phyloP scores from a whole-genome alignment of 2,113 vertebrate species.

The Clinocottus analis region DNA sequence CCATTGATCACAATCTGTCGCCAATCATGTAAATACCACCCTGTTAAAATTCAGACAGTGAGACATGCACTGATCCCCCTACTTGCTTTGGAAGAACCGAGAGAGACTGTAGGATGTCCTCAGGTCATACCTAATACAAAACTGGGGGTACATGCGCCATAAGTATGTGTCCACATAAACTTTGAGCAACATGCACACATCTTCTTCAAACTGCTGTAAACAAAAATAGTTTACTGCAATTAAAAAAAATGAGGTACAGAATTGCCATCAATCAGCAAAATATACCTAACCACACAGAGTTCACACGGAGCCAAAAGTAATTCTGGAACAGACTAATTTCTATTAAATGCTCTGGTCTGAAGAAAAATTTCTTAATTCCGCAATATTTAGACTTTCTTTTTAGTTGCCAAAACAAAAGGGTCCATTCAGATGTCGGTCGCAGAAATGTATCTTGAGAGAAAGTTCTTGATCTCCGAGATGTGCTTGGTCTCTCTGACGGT shows the following conservation, averaged over 20 bases:
- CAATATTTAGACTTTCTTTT: not conserved
- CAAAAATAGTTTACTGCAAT: not conserved
- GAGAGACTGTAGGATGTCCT: not conserved
- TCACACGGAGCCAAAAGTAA: not conserved
- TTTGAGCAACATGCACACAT: not conserved
- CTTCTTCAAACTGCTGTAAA: too few relatives aligned
- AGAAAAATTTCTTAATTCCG: not conserved
- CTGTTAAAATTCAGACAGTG: not conserved
- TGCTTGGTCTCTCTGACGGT: slow-evolving; percentile 95
- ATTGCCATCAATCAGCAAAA: not conserved
- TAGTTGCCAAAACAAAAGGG: not conserved
- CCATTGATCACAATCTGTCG: not conserved
- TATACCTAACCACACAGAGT: not conserved
- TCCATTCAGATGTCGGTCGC: slow-evolving; percentile 78
- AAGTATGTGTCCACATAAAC: not conserved
- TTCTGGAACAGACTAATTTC: not conserved
- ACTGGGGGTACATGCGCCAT: not conserved
- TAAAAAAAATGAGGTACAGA: not conserved
- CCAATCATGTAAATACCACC: not conserved
- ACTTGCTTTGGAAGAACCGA: not conserved
- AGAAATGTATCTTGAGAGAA: slow-evolving; percentile 88
- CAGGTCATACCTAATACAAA: not conserved
- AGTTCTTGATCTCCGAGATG: slow-evolving; percentile 90
- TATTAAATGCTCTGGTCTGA: not conserved
- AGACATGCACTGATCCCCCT: not conserved